Conservation (phyloP, 2,888 invertebrate species). For the Graphium colonna region DNA sequence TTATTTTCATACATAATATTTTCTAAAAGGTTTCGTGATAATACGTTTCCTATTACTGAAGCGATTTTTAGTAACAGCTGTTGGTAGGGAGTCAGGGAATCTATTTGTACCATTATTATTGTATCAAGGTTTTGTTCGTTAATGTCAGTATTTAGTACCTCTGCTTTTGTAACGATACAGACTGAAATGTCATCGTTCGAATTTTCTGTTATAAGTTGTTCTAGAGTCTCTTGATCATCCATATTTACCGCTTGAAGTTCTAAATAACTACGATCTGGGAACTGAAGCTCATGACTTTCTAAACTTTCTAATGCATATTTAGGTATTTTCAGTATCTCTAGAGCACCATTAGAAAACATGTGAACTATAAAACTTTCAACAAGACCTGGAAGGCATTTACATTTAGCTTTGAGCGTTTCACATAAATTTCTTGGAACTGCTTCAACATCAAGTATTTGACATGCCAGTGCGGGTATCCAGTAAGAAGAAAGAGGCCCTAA, state of each 20-base stretch:
- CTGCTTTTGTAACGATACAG: conserved; percentile 56
- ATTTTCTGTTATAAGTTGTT: conserved; percentile 48
- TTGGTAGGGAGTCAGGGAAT: conserved; percentile 80
- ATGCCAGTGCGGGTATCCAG: conserved; percentile 74
- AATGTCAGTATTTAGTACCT: conserved; percentile 56
- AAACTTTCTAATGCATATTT: conserved; percentile 44
- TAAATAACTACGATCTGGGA: conserved; percentile 50
- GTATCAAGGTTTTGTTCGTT: conserved; percentile 67
- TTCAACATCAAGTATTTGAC: conserved; percentile 80
- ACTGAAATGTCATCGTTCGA: conserved; percentile 45
- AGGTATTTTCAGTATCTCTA: conserved; percentile 54
- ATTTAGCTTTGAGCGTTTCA: conserved; percentile 61
- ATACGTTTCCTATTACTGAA: conserved; percentile 77
- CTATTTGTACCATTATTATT: conserved; percentile 75
- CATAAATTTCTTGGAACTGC: conserved; percentile 78
- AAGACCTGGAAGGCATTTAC: conserved; percentile 74
- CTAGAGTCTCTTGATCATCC: conserved; percentile 48
- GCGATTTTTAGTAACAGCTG: conserved; percentile 81
- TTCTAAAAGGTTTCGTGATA: conserved; percentile 75
- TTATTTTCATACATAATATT: conserved; percentile 77
- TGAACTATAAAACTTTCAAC: conserved; percentile 74
- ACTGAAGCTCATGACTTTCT: conserved; percentile 52
- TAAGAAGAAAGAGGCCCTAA: conserved; percentile 57
- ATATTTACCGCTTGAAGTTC: conserved; percentile 56
- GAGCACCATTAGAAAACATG: conserved; percentile 68